phyloP scores from a whole-genome alignment of 2,888 invertebrate species.

The Brachyptera risi region DNA sequence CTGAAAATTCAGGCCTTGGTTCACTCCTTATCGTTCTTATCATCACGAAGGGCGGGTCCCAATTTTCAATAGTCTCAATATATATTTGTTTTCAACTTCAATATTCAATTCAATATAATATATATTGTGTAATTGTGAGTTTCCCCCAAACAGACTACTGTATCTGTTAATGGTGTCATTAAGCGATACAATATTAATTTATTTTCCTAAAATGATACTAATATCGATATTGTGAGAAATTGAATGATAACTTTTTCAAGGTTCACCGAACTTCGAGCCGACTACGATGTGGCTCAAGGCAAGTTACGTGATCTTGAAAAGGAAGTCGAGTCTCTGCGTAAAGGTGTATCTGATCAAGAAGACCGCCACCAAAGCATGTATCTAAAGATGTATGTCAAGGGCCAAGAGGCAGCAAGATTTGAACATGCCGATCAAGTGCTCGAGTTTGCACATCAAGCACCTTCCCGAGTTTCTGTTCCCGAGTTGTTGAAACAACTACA shows the following conservation, averaged over 20 bases:
- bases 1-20: too few species aligned
- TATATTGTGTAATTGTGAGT: too few species aligned
- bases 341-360: constrained; percentile 66
- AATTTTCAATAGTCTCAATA: too few species aligned
- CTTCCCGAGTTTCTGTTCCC: constrained; percentile 70
- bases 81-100: too few species aligned
- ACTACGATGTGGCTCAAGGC: constrained; percentile 56
- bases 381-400: constrained; percentile 78
- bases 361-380: constrained; percentile 70
- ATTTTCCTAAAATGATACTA: not conserved
- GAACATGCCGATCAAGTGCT: constrained; percentile 60
- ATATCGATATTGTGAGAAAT: not conserved
- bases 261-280: constrained; percentile 65
- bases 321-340: constrained; percentile 66
- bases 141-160: too few species aligned
- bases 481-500: constrained; percentile 78
- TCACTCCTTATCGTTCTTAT: too few species aligned
- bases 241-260: constrained; percentile 42
- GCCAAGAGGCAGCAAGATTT: constrained; percentile 72
- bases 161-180: too few species aligned
- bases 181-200: too few species aligned
- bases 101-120: too few species aligned
- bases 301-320: constrained; percentile 65
- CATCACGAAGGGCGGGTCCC: too few species aligned
- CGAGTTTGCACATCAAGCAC: constrained; percentile 56